Percentiles rank a stretch among this genome's conserved stretches.
Conservation (phyloP, 2,888 invertebrate genomes). For the Thecocarcelia acutangulata region DNA sequence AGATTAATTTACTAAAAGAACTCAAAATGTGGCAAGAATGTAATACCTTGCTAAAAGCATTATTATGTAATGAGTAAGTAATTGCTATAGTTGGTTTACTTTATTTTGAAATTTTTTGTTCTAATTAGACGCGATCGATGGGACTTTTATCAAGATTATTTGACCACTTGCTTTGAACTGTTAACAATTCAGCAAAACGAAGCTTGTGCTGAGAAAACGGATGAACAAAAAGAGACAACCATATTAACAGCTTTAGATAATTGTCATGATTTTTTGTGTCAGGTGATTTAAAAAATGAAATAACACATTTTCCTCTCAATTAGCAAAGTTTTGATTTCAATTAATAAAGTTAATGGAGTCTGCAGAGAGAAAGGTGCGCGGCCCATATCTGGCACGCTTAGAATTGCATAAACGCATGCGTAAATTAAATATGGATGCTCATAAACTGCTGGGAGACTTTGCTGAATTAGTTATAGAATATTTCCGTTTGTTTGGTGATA, state of each 20-base stretch:
- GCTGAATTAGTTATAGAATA: constrained; percentile 89
- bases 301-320: no score
- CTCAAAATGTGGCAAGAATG: constrained; percentile 89
- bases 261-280: constrained; percentile 79
- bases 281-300: constrained; percentile 68
- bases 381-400: constrained; percentile 91
- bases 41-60: constrained; percentile 87
- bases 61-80: constrained; percentile 88
- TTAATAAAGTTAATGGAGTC: constrained; percentile 82
- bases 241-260: constrained; percentile 72
- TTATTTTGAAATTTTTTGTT: neutral
- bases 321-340: no score
- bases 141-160: constrained; percentile 88
- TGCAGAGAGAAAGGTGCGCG: constrained; percentile 84
- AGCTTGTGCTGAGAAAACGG: constrained; percentile 68
- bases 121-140: constrained; percentile 85
- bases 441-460: constrained; percentile 84
- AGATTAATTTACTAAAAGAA: constrained; percentile 88
- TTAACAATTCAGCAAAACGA: constrained; percentile 76
- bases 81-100: neutral
- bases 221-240: constrained; percentile 67
- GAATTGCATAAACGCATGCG: constrained; percentile 87
- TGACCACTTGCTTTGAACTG: constrained; percentile 87
- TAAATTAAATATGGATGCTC: constrained; percentile 83
- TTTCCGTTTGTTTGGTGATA: constrained; percentile 90